These are phyloP conservation scores for Albula goreensis DNA, from an alignment of 2,113 vertebrate species.

Conservation along the genomic window DNA sequence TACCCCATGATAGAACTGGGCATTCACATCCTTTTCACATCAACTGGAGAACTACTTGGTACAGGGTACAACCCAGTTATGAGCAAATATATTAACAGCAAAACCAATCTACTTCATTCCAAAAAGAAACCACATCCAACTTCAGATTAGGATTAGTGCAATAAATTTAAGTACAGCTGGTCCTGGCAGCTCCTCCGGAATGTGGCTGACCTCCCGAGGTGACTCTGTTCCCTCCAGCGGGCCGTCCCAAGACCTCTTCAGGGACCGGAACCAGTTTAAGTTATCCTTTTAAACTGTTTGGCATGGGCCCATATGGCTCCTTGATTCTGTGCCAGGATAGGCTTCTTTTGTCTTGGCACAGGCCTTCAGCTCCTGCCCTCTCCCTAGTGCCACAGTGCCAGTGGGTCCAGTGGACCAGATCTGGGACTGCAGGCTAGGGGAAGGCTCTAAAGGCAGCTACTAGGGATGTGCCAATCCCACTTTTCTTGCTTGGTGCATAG, in stretches of 20 bases:
- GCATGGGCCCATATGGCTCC: not conserved
- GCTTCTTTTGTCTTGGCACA: slow-evolving; percentile 1
- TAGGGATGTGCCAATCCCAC: not conserved
- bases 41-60: too few species aligned
- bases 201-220: not conserved
- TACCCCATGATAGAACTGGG: too few species aligned
- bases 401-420: not conserved
- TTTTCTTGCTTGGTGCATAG: slow-evolving; percentile 34
- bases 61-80: too few species aligned
- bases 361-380: not conserved
- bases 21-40: not conserved
- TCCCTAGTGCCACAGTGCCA: not conserved
- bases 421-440: too few species aligned
- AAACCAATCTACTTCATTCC: not conserved
- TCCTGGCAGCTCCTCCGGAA: not conserved
- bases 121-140: not conserved
- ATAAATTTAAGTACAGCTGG: too few species aligned
- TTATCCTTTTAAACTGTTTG: not conserved
- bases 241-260: not conserved
- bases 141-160: not conserved
- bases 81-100: not conserved
- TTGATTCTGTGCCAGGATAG: slow-evolving; percentile 9
- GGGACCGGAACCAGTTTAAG: not conserved
- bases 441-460: not conserved
- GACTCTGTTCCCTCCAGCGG: not conserved